Base-by-base conservation (phyloP, 2,113 vertebrate species). In the Macaca mulatta region DNA sequence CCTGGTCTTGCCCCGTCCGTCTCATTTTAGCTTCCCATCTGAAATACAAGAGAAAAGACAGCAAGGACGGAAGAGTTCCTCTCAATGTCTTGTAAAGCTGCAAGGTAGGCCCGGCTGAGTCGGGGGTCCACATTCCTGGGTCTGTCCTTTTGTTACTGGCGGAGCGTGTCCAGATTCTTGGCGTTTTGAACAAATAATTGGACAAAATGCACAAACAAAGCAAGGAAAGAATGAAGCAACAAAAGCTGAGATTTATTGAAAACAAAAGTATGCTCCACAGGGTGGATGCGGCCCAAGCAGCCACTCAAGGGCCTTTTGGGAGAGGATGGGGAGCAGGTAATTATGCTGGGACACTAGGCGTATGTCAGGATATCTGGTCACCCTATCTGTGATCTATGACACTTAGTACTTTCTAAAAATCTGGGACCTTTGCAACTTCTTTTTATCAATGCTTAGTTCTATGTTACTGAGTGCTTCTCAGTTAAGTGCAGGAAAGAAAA, bases 11-110 rank as follows among this genome's bases (percentile, higher is more conserved):
- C 22, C 78, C 20, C 1, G 67, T 57, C 32, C 82, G 6, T 55
- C 84, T 96, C 30, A 74, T 69, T 84, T 94, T 94, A 93, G 55
- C 18, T 96, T 97, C 77, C 61, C 32, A 12, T 27, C 45, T 80
- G 8, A 8, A 97, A 3, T n/a, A 14, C 3, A 23, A 86, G 57
- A 88, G 25, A 12, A 74, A 74, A 64, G 57, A 3, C 7, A 88
- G 40, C 6, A 10, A 20, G 18, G 35, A 30, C 45, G 22, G 30
- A 1, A 72, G 4, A 7, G 8, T 89, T 84, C 25, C 88, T 61
- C 11, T 52, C 40, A 38, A 22, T 35, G 38, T 50, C 88, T 89
- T 55, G 30, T 14, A 57, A 12, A 86, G 52, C 30, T 17, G 16
- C 78, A 38, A 6, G 10, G 23, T 23, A 72, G 2, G 32, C 55